Percentiles rank a stretch among this genome's conserved stretches.
phyloP scores from a whole-genome alignment of 64 coral and sea anemone species.

The Cladopsammia gracilis region DNA sequence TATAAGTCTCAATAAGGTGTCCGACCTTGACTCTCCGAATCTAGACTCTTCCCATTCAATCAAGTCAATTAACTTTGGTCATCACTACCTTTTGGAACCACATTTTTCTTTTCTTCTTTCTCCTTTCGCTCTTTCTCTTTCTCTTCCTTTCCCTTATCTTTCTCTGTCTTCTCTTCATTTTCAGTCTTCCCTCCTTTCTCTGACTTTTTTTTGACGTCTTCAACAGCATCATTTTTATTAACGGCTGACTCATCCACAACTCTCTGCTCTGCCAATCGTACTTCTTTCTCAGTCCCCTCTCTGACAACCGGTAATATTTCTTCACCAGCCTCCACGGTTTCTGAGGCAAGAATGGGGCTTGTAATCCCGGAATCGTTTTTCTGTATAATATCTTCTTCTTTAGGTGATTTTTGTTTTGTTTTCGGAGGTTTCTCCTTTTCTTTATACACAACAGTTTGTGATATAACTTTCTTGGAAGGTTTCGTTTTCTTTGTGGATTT shows the following conservation, averaged over 20 bases:
- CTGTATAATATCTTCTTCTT: neutral
- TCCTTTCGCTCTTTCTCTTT: neutral
- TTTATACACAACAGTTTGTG: slow-evolving; percentile 67
- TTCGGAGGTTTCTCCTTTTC: neutral
- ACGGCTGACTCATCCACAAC: neutral
- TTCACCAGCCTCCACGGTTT: slow-evolving; percentile 14
- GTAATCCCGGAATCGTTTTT: slow-evolving; percentile 9
- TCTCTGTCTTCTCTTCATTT: slow-evolving; percentile 7
- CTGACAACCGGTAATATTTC: neutral
- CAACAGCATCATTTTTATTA: neutral
- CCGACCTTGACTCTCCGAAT: too few species aligned
- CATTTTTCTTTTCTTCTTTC: neutral
- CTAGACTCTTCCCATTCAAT: too few species aligned
- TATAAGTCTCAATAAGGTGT: too few species aligned
- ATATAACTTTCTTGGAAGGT: slow-evolving; percentile 52
- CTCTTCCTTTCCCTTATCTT: slow-evolving; percentile 15
- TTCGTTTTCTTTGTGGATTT: slow-evolving; percentile 55
- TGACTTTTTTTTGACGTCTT: neutral
- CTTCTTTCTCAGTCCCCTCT: slow-evolving; percentile 1
- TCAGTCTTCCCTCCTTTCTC: neutral
- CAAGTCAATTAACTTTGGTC: too few species aligned
- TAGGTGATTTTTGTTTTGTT: neutral
- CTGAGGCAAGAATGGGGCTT: neutral
- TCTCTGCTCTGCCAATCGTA: neutral
- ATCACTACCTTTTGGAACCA: slow-evolving; percentile 34